These are phyloP conservation scores for Sturmia bella DNA, from an alignment of 2,888 invertebrate genomes.

Conservation along the genomic window DNA sequence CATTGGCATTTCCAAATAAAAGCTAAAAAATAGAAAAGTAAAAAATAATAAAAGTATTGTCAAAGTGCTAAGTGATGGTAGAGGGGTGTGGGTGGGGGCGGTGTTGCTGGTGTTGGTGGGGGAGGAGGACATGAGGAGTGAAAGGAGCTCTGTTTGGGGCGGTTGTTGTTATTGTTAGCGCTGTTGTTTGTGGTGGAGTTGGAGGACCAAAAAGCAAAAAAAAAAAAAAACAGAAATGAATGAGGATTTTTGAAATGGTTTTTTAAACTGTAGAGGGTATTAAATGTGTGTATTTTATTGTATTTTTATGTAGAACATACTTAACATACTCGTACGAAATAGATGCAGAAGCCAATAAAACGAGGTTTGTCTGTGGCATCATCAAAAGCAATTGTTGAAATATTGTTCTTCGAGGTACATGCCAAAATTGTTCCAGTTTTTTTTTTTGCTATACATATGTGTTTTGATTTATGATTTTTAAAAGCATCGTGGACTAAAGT, in stretches of 20 bases:
- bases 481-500: too few species aligned
- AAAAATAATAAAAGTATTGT: conserved; percentile 65
- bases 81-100: too few species aligned
- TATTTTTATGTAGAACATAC: conserved; percentile 57
- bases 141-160: conserved; percentile 25
- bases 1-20: conserved; percentile 62
- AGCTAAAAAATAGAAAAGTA: conserved; percentile 7
- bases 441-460: too few species aligned
- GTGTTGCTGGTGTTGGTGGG: conserved; percentile 53
- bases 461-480: too few species aligned
- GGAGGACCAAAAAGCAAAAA: not conserved
- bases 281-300: conserved; percentile 57
- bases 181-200: conserved; percentile 31
- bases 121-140: conserved; percentile 32
- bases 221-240: conserved; percentile 9
- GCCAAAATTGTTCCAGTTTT: too few species aligned
- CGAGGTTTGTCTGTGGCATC: conserved; percentile 20
- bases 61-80: conserved; percentile 67
- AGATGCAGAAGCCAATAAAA: conserved; percentile 4
- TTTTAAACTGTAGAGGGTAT: conserved; percentile 47
- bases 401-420: too few species aligned
- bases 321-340: conserved; percentile 28
- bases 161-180: conserved; percentile 30
- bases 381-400: too few species aligned
- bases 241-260: conserved; percentile 40